Conservation (phyloP, 2,888 invertebrate species). For the Trichacis sp. region DNA sequence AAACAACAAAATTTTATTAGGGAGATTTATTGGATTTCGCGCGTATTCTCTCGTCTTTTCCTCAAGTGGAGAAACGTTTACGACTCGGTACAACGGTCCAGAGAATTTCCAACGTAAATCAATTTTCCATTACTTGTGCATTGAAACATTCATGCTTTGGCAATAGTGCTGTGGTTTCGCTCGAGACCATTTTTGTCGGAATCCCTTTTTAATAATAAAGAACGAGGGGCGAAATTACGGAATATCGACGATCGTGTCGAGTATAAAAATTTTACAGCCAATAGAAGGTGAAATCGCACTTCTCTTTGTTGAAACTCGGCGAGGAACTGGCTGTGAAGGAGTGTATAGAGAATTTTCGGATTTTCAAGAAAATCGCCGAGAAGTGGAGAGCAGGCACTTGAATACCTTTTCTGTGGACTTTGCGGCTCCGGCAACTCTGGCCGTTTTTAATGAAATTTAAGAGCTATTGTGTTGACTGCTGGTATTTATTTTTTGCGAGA, state of each 20-base stretch:
- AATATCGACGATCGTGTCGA: constrained; percentile 1
- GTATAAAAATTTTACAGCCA: not conserved
- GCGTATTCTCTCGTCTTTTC: no score
- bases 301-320: constrained; percentile 6
- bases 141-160: not conserved
- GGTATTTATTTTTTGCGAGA: constrained; percentile 39
- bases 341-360: constrained; percentile 12
- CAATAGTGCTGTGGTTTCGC: not conserved
- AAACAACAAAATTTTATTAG: no score
- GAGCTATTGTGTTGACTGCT: constrained; percentile 37
- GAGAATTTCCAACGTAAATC: not conserved
- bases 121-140: not conserved
- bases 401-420: constrained; percentile 37
- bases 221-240: not conserved
- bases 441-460: constrained; percentile 40
- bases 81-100: not conserved
- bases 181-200: not conserved
- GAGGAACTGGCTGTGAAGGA: not conserved
- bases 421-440: constrained; percentile 32
- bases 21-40: no score
- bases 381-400: constrained; percentile 41
- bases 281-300: constrained; percentile 1
- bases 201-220: not conserved
- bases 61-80: not conserved
- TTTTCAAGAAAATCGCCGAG: constrained; percentile 37